These are phyloP conservation scores for Lordiphosa clarofinis DNA, from an alignment of 1,140 invertebrate species.

Conservation along the genomic window DNA sequence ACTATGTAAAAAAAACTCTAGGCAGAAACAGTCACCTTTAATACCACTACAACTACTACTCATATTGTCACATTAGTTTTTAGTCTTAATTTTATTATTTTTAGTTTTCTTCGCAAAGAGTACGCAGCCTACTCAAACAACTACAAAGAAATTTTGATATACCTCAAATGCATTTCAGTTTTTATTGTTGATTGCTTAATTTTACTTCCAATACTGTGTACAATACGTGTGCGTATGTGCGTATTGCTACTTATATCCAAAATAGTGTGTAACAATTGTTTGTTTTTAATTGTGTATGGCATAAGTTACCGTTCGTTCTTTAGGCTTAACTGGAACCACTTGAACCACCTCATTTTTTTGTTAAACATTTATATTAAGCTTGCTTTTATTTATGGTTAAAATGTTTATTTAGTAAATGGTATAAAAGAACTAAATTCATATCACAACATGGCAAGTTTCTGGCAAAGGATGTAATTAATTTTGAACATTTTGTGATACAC, in stretches of 20 bases:
- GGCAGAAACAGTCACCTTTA: conserved; percentile 3
- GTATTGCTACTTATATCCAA: conserved; percentile 26
- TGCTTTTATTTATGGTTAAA: conserved; percentile 49
- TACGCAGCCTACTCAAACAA: conserved; percentile 62
- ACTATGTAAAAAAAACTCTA: conserved; percentile 19
- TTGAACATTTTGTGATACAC: conserved; percentile 79
- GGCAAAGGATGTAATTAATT: conserved; percentile 49
- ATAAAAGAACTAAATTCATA: conserved; percentile 41
- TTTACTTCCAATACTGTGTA: neutral
- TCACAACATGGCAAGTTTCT: conserved; percentile 36
- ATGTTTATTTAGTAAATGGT: conserved; percentile 26
- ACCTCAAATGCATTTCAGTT: conserved; percentile 80
- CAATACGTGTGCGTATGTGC: neutral
- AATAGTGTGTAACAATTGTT: conserved; percentile 28
- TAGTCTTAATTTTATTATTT: conserved; percentile 42
- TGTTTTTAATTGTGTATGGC: conserved; percentile 26
- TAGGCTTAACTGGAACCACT: conserved; percentile 66
- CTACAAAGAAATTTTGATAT: conserved; percentile 79
- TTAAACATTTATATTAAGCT: conserved; percentile 55
- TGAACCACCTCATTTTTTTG: conserved; percentile 73
- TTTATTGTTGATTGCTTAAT: conserved; percentile 41
- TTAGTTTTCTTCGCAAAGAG: conserved; percentile 26
- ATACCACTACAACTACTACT: conserved; percentile 39
- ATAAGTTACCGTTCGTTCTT: conserved; percentile 48
- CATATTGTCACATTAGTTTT: conserved; percentile 65